Base-by-base conservation (phyloP, 1,140 invertebrate genomes). In the Cherax quadricarinatus region DNA sequence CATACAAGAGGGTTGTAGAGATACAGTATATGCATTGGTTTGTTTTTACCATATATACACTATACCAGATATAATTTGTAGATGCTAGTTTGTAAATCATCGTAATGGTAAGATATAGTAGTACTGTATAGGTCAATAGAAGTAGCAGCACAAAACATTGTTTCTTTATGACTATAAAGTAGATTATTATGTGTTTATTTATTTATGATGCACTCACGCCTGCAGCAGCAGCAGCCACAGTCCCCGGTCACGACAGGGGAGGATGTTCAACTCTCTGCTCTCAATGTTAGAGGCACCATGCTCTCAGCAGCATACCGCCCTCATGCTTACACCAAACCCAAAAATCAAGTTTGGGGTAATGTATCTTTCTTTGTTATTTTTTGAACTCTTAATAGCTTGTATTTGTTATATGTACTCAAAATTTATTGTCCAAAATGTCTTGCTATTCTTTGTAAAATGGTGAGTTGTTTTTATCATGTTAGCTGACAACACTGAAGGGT, bases 181-280 rank as follows among this genome's bases (percentile, higher is more conserved):
- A 16, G 18, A 84, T 12, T n/a, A 84, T 24, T 60, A 57, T 30
- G 18, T n/a, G 24, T 84, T 41, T 60, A 66, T 41, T 62, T 12
- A 24, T 24, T 4, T 60, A 21, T 60, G 4, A 16, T 66, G 70
- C 21, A 53, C 49, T 83, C 53, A 86, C 24, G 51, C n/a, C 82
- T 60, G 73, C 81, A 90, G 80, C 82, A 85, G 51, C 81, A 90
- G 62, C 82, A 85, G 70, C 89, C 75, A 83, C 82, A 91, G 53
- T 66, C 83, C 83, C 89, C 82, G 82, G n/a, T 85, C 66, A 91
- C 86, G 70, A 84, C 89, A 85, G 66, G 83, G 83, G 89, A 80
- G 30, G 78, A 79, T 48, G 30, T 66, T 10, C 70, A 48, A 83
- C 73, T 80, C 49, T 57, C 89, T 57, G 62, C 88, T 30, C 88